These are phyloP conservation scores for Troides oblongomaculatus DNA, from an alignment of 2,888 invertebrate genomes.

Conservation along the genomic window DNA sequence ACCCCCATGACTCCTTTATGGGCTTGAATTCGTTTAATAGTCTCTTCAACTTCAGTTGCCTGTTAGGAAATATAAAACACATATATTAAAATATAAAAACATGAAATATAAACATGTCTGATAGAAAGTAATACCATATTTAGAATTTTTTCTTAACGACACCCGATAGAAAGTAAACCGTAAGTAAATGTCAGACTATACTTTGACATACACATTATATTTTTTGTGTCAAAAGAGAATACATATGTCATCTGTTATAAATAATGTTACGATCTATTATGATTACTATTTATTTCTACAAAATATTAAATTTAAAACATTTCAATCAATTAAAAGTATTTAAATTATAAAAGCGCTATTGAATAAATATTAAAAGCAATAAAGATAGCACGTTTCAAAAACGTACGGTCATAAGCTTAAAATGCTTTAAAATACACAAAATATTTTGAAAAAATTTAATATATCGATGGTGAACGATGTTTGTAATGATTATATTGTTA, in stretches of 20 bases:
- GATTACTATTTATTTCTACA: no score
- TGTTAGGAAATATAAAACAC: slow-evolving; percentile 49
- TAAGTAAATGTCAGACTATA: slow-evolving; percentile 7
- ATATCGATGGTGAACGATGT: no score
- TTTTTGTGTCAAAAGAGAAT: background rate
- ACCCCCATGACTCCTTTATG: slow-evolving; percentile 99
- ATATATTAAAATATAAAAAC: slow-evolving; percentile 5
- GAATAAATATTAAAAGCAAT: no score
- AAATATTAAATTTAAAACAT: no score
- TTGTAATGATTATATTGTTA: no score
- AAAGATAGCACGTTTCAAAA: no score
- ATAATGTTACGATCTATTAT: background rate
- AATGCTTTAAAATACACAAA: no score
- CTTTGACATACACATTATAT: background rate
- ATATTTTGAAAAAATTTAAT: no score
- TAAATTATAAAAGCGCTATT: no score
- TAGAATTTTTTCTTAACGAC: slow-evolving; percentile 11
- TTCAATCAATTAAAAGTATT: no score
- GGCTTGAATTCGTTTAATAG: slow-evolving; percentile 96
- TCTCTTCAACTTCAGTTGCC: slow-evolving; percentile 97
- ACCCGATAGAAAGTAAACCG: slow-evolving; percentile 6
- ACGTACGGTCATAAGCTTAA: no score
- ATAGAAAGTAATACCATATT: slow-evolving; percentile 28
- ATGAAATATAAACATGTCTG: background rate
- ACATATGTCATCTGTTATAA: background rate